A percentile compares a stretch with the other conserved stretches of the same genome.
Evolutionary conservation across 2,113 vertebrate genomes (phyloP).

Genomic region (Actenoides lindsayi): DNA sequence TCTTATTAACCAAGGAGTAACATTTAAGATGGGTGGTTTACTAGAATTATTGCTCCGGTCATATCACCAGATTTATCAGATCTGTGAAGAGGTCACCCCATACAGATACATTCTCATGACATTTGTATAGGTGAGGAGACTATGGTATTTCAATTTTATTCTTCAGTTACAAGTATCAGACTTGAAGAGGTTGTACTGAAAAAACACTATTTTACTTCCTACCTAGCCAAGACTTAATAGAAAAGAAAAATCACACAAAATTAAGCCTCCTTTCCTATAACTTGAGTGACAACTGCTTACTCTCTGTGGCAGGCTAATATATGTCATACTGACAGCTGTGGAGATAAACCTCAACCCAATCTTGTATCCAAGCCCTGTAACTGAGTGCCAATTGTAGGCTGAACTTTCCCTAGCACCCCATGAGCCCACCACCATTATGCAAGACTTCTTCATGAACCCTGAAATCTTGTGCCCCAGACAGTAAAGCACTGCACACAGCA

Average conservation of each 20-base stretch:
- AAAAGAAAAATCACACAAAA: background rate
- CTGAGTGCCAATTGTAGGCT: background rate
- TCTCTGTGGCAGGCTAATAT: background rate
- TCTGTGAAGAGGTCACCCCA: background rate
- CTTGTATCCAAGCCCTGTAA: background rate
- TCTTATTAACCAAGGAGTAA: background rate
- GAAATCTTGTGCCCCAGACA: background rate
- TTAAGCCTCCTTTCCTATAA: background rate
- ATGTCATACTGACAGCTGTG: background rate
- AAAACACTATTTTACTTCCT: background rate
- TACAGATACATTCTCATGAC: background rate
- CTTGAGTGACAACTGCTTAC: background rate
- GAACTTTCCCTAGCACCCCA: background rate
- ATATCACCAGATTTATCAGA: background rate
- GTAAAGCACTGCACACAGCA: background rate
- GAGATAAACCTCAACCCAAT: background rate
- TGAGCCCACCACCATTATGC: background rate
- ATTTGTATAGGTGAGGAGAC: background rate
- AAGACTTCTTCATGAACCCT: background rate
- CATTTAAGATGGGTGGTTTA: background rate
- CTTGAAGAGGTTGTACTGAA: background rate
- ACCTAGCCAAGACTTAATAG: background rate
- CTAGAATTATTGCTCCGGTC: background rate
- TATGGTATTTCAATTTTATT: background rate
- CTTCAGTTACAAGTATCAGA: background rate